Evolutionary conservation across 2,113 vertebrate species (phyloP).

Genomic region (Cynoglossus semilaevis): DNA sequence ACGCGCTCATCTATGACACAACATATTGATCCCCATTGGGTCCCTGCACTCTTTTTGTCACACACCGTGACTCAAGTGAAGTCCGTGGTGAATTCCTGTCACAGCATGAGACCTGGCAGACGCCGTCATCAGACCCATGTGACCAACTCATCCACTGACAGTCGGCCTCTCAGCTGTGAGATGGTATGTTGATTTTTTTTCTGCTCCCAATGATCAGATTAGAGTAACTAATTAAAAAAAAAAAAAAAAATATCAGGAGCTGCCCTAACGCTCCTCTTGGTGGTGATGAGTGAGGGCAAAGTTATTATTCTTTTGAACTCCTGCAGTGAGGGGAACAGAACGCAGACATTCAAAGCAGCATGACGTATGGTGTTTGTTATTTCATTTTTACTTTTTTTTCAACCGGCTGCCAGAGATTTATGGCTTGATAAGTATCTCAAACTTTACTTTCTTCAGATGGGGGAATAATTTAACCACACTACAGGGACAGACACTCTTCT

Average conservation of each 20-base stretch:
- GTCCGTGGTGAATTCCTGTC: too few species aligned
- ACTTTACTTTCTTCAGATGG: constrained; percentile 59
- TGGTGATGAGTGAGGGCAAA: constrained; percentile 77
- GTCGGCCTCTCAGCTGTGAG: constrained; percentile 50
- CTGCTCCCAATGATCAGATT: constrained; percentile 75
- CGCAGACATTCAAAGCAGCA: constrained; percentile 80
- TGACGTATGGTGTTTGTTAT: constrained; percentile 78
- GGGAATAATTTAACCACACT: constrained; percentile 63
- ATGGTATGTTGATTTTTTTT: constrained; percentile 51
- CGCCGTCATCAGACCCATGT: constrained; percentile 57
- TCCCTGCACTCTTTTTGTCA: constrained; percentile 41
- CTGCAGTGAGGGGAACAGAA: constrained; percentile 75
- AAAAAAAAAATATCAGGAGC: constrained; percentile 69
- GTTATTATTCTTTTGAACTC: constrained; percentile 83
- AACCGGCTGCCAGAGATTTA: constrained; percentile 74
- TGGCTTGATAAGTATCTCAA: constrained; percentile 66
- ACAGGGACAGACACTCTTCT: constrained; percentile 44
- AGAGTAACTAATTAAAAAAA: constrained; percentile 77
- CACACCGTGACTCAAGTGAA: constrained; percentile 36
- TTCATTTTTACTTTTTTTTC: constrained; percentile 72
- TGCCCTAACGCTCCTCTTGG: constrained; percentile 79
- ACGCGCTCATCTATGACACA: background rate
- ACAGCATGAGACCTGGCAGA: constrained; percentile 19
- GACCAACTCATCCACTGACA: constrained; percentile 57
- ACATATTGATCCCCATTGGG: constrained; percentile 30